Percentiles rank a stretch among this genome's conserved stretches.
Conservation (phyloP, 2,113 vertebrate species). For the Orthonyx spaldingii region DNA sequence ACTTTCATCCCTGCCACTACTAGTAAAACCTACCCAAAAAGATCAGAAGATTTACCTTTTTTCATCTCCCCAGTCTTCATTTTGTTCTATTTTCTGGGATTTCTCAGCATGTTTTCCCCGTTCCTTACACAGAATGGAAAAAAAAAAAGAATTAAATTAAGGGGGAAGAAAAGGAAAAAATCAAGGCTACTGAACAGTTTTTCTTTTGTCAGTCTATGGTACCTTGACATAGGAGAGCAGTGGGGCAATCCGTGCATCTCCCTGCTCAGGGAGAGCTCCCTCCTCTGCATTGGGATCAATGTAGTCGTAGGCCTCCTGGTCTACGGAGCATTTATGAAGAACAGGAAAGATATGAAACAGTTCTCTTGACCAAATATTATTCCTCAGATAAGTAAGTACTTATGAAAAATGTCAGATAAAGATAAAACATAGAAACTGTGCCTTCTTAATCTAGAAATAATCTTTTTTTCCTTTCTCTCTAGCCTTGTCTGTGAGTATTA, state of each 20-base stretch:
- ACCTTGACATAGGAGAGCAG: constrained; percentile 89
- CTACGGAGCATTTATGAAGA: constrained; percentile 68
- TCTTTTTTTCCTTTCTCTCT: not conserved
- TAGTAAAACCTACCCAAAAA: not conserved
- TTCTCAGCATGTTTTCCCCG: constrained; percentile 84
- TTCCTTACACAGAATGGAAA: constrained; percentile 69
- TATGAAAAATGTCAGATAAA: not conserved
- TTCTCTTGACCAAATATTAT: not conserved
- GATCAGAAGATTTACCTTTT: constrained; percentile 75
- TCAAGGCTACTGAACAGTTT: not conserved
- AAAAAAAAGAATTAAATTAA: not conserved
- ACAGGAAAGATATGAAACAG: not conserved
- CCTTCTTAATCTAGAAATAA: not conserved
- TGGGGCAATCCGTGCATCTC: constrained; percentile 76
- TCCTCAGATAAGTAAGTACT: not conserved
- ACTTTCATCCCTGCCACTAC: not conserved
- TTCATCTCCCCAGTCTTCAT: constrained; percentile 83
- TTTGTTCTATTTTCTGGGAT: constrained; percentile 82
- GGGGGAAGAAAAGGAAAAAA: fast-evolving
- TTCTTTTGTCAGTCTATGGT: not conserved
- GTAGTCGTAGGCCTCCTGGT: constrained; percentile 93
- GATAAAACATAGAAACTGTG: not conserved
- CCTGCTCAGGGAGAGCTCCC: constrained; percentile 80
- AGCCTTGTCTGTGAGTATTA: not conserved
- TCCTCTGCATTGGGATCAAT: constrained; percentile 88